Evolutionary conservation across 37 sponge, comb jelly and placozoan genomes (phyloP).

Genomic region (Ianthella basta): DNA sequence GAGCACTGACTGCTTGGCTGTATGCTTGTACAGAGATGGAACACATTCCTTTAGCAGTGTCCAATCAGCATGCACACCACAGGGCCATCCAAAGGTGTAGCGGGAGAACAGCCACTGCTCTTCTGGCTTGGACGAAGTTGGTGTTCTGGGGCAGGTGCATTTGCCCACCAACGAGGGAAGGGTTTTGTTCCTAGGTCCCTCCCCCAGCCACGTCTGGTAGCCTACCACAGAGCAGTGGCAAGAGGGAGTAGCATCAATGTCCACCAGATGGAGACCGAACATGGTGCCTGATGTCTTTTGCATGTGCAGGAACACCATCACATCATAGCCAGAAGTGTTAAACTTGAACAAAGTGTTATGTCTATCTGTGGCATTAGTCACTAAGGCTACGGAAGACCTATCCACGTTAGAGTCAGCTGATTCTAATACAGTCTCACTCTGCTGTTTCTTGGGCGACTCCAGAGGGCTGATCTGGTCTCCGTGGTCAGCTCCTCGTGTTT

Average conservation of each 20-base stretch:
- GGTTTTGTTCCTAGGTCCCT: not conserved
- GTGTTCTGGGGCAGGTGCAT: constrained; percentile 3
- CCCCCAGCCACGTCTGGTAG: not conserved
- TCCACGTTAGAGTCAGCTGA: no score
- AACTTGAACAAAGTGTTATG: no score
- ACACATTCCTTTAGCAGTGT: constrained; percentile 71
- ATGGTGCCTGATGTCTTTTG: constrained; percentile 91
- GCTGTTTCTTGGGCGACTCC: no score
- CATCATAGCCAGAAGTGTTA: not conserved
- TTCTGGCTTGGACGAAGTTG: not conserved
- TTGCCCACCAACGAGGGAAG: not conserved
- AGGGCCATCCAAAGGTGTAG: constrained; percentile 82
- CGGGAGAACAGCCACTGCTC: constrained; percentile 85
- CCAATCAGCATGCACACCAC: constrained; percentile 83
- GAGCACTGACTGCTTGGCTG: not conserved
- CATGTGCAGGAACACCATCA: constrained; percentile 84
- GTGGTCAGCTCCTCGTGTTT: no score
- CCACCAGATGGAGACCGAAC: constrained; percentile 64
- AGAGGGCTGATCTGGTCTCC: no score
- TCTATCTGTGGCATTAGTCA: no score
- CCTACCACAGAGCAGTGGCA: not conserved
- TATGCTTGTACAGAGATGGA: constrained; percentile 18
- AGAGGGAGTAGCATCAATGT: not conserved
- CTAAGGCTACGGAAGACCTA: no score
- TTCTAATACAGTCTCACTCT: no score